A percentile compares a stretch with the other conserved stretches of the same genome.
phyloP scores from a whole-genome alignment of 2,113 vertebrate genomes.

The Cercopithecus mona region DNA sequence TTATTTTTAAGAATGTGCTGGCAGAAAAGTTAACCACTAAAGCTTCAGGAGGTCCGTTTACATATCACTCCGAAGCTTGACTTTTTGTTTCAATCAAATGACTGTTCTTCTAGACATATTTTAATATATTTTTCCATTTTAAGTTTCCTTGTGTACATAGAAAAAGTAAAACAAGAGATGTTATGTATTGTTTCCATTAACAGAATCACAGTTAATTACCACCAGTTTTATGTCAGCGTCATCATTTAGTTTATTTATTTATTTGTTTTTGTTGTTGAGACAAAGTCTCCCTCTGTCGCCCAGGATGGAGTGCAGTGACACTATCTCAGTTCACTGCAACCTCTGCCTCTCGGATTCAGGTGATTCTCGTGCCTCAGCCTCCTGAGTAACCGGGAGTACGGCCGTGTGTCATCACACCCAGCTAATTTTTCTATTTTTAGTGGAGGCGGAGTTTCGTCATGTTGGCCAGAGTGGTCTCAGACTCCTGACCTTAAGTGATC shows the following conservation, averaged over 20 bases:
- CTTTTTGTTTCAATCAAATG: slow-evolving; percentile 16
- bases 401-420: rapidly evolving
- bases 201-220: background rate
- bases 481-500: no score
- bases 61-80: background rate
- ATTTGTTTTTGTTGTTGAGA: no score
- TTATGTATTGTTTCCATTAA: background rate
- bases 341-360: rapidly evolving
- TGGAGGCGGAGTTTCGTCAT: no score
- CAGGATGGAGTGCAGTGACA: no score
- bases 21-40: background rate
- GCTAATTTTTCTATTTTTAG: no score
- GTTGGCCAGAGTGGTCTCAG: no score
- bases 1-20: background rate
- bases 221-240: background rate
- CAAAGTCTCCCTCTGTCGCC: no score
- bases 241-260: background rate
- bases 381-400: no score
- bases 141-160: background rate
- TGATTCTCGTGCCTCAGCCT: no score
- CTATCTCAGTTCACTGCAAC: no score
- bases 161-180: background rate
- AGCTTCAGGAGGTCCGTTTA: background rate
- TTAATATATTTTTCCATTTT: background rate
- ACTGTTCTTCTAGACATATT: background rate